Percentiles rank a stretch among this genome's conserved stretches.
Conservation (phyloP, 2,113 vertebrate species). For the Poicephalus gulielmi region DNA sequence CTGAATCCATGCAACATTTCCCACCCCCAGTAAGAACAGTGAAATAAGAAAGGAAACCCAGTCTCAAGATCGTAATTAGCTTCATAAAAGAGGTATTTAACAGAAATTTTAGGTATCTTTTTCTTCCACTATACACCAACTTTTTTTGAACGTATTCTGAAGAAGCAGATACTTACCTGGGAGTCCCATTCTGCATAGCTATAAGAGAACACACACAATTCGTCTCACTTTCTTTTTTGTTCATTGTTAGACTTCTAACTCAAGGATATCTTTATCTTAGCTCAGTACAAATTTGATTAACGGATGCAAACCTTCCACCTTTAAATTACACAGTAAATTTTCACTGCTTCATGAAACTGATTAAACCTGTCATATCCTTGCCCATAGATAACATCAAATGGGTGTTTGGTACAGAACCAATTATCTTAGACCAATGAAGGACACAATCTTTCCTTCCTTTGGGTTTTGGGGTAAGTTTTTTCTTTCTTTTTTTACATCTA, state of each 20-base stretch:
- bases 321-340: constrained; percentile 20
- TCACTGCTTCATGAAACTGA: constrained; percentile 30
- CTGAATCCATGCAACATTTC: background rate
- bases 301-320: constrained; percentile 6
- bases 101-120: background rate
- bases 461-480: background rate
- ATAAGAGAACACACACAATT: background rate
- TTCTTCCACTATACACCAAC: background rate
- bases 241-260: constrained; percentile 1
- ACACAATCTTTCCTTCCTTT: background rate
- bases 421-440: background rate
- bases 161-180: background rate
- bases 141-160: background rate
- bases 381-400: background rate
- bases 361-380: constrained; percentile 5
- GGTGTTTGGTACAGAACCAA: background rate
- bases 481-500: background rate
- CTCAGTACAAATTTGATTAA: background rate
- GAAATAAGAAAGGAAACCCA: background rate
- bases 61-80: background rate
- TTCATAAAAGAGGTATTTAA: background rate
- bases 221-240: background rate
- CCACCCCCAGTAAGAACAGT: background rate
- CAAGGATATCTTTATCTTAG: constrained; percentile 10
- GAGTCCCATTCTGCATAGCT: background rate